A percentile compares a stretch with the other conserved stretches of the same genome.
phyloP scores from a whole-genome alignment of 2,888 invertebrate genomes.

The Noctua janthina region DNA sequence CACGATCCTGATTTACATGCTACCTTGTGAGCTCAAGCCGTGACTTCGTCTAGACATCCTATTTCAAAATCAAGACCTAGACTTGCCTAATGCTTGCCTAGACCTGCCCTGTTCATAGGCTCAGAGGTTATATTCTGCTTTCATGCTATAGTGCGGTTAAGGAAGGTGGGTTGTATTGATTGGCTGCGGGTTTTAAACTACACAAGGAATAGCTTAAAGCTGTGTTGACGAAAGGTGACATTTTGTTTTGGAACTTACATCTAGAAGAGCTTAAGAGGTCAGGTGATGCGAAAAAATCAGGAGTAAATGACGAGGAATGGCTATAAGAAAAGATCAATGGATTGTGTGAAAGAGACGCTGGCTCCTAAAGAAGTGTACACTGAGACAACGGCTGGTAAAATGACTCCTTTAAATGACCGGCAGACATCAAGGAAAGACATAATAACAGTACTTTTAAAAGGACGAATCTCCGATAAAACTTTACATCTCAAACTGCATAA shows the following conservation, averaged over 20 bases:
- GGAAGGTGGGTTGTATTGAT: slow-evolving; percentile 47
- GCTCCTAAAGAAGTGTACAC: background rate
- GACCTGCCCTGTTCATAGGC: slow-evolving; percentile 37
- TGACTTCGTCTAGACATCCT: slow-evolving; percentile 63
- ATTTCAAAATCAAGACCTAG: slow-evolving; percentile 43
- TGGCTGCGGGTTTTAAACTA: slow-evolving; percentile 25
- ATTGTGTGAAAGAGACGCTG: background rate
- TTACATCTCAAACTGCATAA: slow-evolving; percentile 1
- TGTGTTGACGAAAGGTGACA: slow-evolving; percentile 11
- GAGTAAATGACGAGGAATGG: background rate
- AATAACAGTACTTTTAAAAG: slow-evolving; percentile 18
- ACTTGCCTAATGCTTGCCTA: slow-evolving; percentile 7
- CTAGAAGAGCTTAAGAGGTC: background rate
- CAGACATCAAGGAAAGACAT: background rate
- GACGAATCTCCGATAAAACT: slow-evolving; percentile 23
- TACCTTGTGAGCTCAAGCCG: slow-evolving; percentile 36
- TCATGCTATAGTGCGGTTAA: slow-evolving; percentile 47
- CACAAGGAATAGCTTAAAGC: slow-evolving; percentile 6
- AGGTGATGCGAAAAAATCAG: background rate
- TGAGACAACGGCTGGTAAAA: background rate
- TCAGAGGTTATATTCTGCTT: slow-evolving; percentile 25
- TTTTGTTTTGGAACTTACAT: background rate
- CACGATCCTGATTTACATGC: slow-evolving; percentile 63
- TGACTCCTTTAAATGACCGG: background rate
- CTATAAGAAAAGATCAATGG: background rate